A percentile compares a stretch with the other conserved stretches of the same genome.
Conservation (phyloP, 2,797 vertebrate species). For the Sphenopsis melanotis region DNA sequence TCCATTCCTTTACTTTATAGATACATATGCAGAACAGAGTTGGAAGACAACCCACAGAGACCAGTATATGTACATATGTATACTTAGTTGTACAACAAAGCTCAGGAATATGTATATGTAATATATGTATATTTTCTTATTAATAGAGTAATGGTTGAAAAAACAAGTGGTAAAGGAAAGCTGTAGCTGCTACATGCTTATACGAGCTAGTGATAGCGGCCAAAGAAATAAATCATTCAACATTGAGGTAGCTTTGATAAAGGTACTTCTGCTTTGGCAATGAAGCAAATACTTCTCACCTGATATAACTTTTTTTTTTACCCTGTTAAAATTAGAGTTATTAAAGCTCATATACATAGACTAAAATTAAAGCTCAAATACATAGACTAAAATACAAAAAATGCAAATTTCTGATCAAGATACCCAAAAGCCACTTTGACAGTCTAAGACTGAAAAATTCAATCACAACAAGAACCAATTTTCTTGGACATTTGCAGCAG, state of each 20-base stretch:
- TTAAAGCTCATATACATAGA: not conserved
- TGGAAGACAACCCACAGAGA: not conserved
- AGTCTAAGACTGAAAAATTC: not conserved
- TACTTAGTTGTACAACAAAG: not conserved
- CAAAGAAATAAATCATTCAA: not conserved
- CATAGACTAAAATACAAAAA: not conserved
- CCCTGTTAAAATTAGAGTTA: not conserved
- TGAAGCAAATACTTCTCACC: not conserved
- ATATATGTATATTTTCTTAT: not conserved
- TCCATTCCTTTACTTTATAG: not conserved
- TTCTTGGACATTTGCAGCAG: not conserved
- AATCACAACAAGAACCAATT: not conserved
- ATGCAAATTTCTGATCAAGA: not conserved
- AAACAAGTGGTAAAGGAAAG: not conserved
- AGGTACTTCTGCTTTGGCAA: not conserved
- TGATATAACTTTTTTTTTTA: not conserved
- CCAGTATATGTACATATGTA: fast-evolving
- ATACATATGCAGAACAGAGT: not conserved
- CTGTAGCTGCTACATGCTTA: not conserved
- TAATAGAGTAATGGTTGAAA: not conserved
- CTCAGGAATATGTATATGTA: not conserved
- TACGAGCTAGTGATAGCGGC: not conserved
- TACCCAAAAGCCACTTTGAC: not conserved
- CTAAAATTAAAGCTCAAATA: not conserved
- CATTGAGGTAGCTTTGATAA: not conserved